Evolutionary conservation across 2,797 vertebrate species (phyloP).

Genomic region (Rhabdomys pumilio): DNA sequence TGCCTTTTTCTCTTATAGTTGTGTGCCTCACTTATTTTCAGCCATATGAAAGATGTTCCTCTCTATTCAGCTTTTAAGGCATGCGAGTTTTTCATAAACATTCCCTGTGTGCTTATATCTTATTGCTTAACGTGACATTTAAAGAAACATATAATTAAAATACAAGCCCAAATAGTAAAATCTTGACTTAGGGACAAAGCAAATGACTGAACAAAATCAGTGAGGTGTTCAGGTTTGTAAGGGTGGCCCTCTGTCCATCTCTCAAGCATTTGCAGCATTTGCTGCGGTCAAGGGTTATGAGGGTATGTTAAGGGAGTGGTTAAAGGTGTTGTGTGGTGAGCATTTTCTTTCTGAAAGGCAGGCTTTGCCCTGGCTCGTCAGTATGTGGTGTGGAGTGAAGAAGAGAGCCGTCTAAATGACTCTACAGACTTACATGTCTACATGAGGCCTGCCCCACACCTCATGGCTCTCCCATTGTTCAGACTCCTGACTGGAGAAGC

Average conservation of each 20-base stretch:
- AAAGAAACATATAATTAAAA: slow-evolving; percentile 52
- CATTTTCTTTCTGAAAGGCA: not conserved
- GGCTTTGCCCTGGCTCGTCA: not conserved
- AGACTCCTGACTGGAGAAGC: not conserved
- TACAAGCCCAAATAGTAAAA: not conserved
- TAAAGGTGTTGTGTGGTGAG: not conserved
- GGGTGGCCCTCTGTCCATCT: not conserved
- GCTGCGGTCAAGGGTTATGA: not conserved
- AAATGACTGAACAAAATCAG: not conserved
- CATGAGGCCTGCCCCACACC: not conserved
- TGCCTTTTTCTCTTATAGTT: not conserved
- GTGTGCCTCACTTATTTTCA: slow-evolving; percentile 31
- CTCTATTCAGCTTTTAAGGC: slow-evolving; percentile 38
- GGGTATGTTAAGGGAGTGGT: not conserved
- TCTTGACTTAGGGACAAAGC: slow-evolving; percentile 21
- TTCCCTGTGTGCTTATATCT: slow-evolving; percentile 13
- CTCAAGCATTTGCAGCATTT: not conserved
- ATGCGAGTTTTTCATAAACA: not conserved
- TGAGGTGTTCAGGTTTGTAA: not conserved
- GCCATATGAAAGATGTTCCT: slow-evolving; percentile 18
- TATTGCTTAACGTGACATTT: slow-evolving; percentile 4
- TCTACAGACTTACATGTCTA: not conserved
- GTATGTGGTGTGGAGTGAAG: not conserved
- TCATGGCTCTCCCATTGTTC: not conserved
- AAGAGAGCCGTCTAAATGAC: not conserved